phyloP scores from a whole-genome alignment of 1,140 invertebrate genomes.

The Rhopalosiphum maidis region DNA sequence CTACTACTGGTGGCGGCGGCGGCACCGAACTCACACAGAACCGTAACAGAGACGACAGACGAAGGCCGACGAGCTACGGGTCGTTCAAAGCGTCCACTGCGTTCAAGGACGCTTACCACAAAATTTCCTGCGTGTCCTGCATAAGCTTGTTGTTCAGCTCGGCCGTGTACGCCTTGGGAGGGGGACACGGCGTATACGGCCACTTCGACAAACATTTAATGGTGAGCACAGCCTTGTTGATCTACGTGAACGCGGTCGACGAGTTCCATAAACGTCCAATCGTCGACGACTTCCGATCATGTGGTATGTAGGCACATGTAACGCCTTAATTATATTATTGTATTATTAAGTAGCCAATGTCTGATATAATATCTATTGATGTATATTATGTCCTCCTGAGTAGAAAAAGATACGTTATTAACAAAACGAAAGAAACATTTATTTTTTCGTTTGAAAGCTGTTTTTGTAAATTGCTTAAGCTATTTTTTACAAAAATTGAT shows the following conservation, averaged over 20 bases:
- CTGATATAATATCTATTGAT: not conserved
- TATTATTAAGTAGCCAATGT: not conserved
- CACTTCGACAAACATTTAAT: not conserved
- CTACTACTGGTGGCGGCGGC: too few species aligned
- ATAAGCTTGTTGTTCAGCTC: not conserved
- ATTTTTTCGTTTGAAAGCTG: not conserved
- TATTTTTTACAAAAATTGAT: too few species aligned
- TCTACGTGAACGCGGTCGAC: rapidly evolving
- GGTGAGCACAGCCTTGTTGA: not conserved
- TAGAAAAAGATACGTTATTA: too few species aligned
- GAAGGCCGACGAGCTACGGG: not conserved
- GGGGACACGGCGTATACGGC: rapidly evolving
- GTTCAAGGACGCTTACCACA: not conserved
- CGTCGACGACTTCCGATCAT: not conserved
- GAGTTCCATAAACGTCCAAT: not conserved
- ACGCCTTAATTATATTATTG: not conserved
- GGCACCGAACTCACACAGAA: not conserved
- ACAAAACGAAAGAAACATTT: not conserved
- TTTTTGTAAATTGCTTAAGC: not conserved
- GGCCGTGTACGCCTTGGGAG: rapidly evolving
- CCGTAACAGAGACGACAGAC: rapidly evolving
- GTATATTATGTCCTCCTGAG: too few species aligned
- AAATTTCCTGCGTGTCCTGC: too few species aligned
- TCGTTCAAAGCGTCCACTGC: rapidly evolving
- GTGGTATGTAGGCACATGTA: not conserved